These are phyloP conservation scores for Tuta absoluta DNA, from an alignment of 2,888 invertebrate genomes.

Conservation along the genomic window DNA sequence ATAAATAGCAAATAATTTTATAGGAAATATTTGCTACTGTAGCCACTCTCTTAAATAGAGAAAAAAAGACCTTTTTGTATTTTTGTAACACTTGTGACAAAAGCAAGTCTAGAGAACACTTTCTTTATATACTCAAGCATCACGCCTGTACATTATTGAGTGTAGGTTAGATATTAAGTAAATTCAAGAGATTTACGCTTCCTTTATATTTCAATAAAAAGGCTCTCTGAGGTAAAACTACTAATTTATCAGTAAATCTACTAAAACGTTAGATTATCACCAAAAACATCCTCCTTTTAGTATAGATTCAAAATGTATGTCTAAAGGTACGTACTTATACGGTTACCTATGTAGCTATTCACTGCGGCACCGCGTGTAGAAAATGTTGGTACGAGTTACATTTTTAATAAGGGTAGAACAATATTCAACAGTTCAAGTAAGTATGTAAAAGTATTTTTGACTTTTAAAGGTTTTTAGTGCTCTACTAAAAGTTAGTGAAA, in stretches of 20 bases:
- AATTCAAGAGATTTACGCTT: too few relatives aligned
- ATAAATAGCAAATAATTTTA: background rate
- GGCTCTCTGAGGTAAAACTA: too few relatives aligned
- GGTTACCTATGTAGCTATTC: background rate
- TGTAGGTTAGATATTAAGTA: too few relatives aligned
- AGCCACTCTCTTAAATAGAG: too few relatives aligned
- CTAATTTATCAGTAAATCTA: too few relatives aligned
- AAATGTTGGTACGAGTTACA: constrained; percentile 22
- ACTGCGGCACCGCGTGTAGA: constrained; percentile 18
- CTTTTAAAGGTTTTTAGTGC: background rate
- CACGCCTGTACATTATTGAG: too few relatives aligned
- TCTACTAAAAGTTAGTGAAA: background rate
- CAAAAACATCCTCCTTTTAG: background rate
- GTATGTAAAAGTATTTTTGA: background rate
- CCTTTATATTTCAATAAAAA: too few relatives aligned
- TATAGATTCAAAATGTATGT: constrained; percentile 3
- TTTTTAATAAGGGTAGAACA: constrained; percentile 25
- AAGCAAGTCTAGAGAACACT: too few relatives aligned
- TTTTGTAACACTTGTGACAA: too few relatives aligned
- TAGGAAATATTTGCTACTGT: background rate
- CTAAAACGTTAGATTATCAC: too few relatives aligned
- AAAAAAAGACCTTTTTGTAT: too few relatives aligned
- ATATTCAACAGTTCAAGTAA: constrained; percentile 4
- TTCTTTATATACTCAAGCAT: too few relatives aligned
- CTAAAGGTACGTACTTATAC: background rate